phyloP scores from a whole-genome alignment of 2,888 invertebrate species.

The Cyclophora albipunctata region DNA sequence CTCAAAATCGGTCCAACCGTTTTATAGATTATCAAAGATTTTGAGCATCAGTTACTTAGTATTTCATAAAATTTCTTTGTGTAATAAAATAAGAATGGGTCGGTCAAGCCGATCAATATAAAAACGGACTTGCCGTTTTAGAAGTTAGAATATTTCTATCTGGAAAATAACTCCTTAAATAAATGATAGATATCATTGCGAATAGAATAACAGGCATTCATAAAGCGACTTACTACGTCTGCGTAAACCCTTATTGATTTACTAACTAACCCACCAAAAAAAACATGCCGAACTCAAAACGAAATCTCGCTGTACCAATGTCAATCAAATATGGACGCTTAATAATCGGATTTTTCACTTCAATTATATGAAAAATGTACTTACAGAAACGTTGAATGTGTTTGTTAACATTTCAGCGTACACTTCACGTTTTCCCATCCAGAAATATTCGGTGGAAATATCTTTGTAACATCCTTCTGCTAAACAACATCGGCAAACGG shows the following conservation, averaged over 20 bases:
- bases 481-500: slow-evolving; percentile 65
- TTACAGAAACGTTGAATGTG: slow-evolving; percentile 53
- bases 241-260: slow-evolving; percentile 27
- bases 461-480: slow-evolving; percentile 67
- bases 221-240: not conserved
- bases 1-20: too few species aligned
- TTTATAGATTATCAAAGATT: too few species aligned
- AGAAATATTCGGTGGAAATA: slow-evolving; percentile 69
- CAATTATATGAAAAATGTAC: slow-evolving; percentile 39
- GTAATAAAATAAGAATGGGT: too few species aligned
- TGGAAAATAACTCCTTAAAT: too few species aligned
- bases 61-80: too few species aligned
- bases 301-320: not conserved
- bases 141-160: too few species aligned
- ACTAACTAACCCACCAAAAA: slow-evolving; percentile 29
- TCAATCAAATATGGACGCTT: not conserved
- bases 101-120: too few species aligned
- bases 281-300: slow-evolving; percentile 4
- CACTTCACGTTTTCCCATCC: slow-evolving; percentile 69
- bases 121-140: too few species aligned
- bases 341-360: not conserved
- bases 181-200: too few species aligned
- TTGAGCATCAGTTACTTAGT: too few species aligned
- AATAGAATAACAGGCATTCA: too few species aligned
- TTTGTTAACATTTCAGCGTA: slow-evolving; percentile 63